phyloP scores from a whole-genome alignment of 2,113 vertebrate genomes.

The Isichthys henryi region DNA sequence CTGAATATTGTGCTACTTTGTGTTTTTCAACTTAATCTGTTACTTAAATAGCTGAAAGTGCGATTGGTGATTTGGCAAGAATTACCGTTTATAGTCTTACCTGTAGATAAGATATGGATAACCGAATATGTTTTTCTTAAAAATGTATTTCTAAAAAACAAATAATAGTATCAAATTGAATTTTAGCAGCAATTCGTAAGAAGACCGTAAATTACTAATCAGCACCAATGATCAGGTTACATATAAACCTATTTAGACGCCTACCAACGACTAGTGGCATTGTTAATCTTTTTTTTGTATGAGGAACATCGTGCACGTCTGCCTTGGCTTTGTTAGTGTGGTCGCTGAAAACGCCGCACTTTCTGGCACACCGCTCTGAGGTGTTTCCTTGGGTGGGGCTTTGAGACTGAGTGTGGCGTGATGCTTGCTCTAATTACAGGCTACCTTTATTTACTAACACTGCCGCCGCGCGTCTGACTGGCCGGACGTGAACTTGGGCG shows the following conservation, averaged over 20 bases:
- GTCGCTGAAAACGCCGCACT: not conserved
- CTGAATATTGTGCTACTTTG: not conserved
- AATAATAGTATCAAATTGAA: not conserved
- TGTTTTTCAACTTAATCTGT: not conserved
- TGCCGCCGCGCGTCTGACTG: conserved; percentile 26
- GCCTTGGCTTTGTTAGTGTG: conserved; percentile 26
- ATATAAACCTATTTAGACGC: not conserved
- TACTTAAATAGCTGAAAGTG: not conserved
- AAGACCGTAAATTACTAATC: not conserved
- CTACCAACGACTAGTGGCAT: conserved; percentile 25
- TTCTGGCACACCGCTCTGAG: conserved; percentile 8
- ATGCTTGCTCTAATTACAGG: not conserved
- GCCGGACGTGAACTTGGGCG: conserved; percentile 50
- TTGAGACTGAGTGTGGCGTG: conserved; percentile 14
- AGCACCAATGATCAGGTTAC: not conserved
- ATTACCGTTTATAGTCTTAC: not conserved
- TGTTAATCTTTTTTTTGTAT: conserved; percentile 30
- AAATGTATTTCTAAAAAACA: not conserved
- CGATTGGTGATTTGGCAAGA: not conserved
- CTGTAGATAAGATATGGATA: not conserved
- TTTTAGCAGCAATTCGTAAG: not conserved
- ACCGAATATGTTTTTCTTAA: not conserved
- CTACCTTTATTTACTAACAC: not conserved
- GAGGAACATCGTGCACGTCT: conserved; percentile 31
- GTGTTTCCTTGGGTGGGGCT: conserved; percentile 10